phyloP scores from a whole-genome alignment of 2,113 vertebrate genomes.

The Xiphophorus hellerii region DNA sequence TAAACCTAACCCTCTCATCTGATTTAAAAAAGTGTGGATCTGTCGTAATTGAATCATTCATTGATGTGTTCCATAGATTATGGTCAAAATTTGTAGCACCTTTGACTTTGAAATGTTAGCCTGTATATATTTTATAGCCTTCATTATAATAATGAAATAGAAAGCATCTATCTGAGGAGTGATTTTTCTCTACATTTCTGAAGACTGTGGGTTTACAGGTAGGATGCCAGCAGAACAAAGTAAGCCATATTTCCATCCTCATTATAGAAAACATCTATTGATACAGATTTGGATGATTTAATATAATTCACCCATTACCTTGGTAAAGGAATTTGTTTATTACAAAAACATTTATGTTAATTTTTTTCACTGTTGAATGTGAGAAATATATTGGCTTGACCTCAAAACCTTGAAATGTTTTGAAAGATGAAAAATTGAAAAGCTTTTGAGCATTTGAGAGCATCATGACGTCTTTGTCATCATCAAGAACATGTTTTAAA shows the following conservation, averaged over 20 bases:
- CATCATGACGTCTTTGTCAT: not conserved
- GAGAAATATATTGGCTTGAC: not conserved
- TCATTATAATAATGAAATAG: too few relatives aligned
- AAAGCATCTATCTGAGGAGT: too few relatives aligned
- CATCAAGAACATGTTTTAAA: not conserved
- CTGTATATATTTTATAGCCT: too few relatives aligned
- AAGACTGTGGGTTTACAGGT: too few relatives aligned
- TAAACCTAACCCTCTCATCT: too few relatives aligned
- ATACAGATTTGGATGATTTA: not conserved
- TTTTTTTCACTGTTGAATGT: not conserved
- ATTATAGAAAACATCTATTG: not conserved
- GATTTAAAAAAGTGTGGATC: too few relatives aligned
- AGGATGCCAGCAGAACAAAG: not conserved
- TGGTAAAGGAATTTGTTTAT: not conserved
- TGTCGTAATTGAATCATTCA: too few relatives aligned
- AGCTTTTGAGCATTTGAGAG: not conserved
- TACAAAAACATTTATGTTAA: not conserved
- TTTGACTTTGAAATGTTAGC: too few relatives aligned
- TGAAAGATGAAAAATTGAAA: not conserved
- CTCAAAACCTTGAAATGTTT: not conserved
- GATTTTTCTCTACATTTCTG: too few relatives aligned
- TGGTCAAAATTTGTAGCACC: too few relatives aligned
- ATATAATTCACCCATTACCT: not conserved
- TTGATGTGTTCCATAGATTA: too few relatives aligned
- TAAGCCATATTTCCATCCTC: not conserved